Evolutionary conservation across 2,797 vertebrate species (phyloP), one percentile per base, ranked within the genome.

Genomic region (Merluccius polli): DNA sequence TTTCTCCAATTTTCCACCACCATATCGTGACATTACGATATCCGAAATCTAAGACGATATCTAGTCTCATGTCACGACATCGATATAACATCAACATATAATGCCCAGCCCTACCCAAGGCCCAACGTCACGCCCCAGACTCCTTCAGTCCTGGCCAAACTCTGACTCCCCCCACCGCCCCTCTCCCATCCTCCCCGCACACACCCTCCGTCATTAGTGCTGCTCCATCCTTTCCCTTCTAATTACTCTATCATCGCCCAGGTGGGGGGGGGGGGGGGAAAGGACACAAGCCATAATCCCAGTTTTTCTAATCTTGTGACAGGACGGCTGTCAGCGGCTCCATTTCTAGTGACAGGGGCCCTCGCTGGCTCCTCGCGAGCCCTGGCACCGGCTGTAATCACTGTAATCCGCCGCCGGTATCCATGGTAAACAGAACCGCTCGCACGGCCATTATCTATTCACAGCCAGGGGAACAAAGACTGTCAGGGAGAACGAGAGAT

Each of bases 341-440:
- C 75, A 82, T 86, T 79, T 83, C 86, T 74, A 0, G 36, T 80
- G 85, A 78, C 87, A 86, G 83, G 59, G 30, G 72, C 78, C 72
- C 82, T 86, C 79, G 79, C 81, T 67, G 44, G 81, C 81, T 83
- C 81, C 84, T 85, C 85, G 81, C 87, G 84, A 80, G 52, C 83
- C 80, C 83, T 87, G 91, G 88, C 91, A 90, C 89, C 90, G 89
- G 86, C 59, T 76, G 83, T 86, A 86, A 91, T 91, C 85, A 81
- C 77, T 69, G 83, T 89, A 89, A 92, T 91, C 86, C 90, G 76
- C 31, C 59, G 10, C 70, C 71, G 83, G 82, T 87, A 88, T 82
- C 87, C 88, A 82, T 65, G 77, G 88, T 86, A 88, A 90, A 88
- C 85, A 89, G 86, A 86, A 83, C 79, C 84, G 84, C 86, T 87